Base-by-base conservation (phyloP, 2,797 vertebrate species). In the Galago senegalensis region DNA sequence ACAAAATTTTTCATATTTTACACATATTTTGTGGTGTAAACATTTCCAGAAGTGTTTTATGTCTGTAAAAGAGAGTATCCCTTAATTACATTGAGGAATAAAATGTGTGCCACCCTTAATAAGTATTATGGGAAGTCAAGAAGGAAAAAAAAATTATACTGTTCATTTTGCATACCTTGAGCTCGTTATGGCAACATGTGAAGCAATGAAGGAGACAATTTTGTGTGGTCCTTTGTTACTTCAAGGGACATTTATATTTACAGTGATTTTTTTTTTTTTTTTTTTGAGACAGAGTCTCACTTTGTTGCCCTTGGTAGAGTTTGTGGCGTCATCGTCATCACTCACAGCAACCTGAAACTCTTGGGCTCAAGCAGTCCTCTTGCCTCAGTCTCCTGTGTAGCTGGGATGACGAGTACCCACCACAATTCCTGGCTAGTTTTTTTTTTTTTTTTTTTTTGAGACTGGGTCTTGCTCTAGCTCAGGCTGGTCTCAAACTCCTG, bases 1-100 rank as follows among this genome's bases (percentile, higher is more conserved):
- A 77, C 70, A 89, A 69, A 18, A 8, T 46, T 96, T 93, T 96
- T 97, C 56, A 77, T 94, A 93, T 89, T 98, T 97, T 97, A 75
- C 31, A 96, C 29, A 67, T 89, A 97, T 46, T 97, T 89, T 88
- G 43, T 95, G 89, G 91, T 84, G 89, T 94, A 81, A 90, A 93
- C 11, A 67, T 95, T 96, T 95, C 91, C 83, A 94, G 87, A 97
- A 93, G 83, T 97, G 92, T 87, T 94, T 95, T 69, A 70, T 96
- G 73, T 86, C 61, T 96, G 34, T 92, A 87, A 93, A 94, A 93
- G 60, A 94, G 81, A 79, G 3, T 67, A 87, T 61, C 60, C 84
- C 43, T 93, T 91, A 80, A 93, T 97, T 91, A 89, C 73, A 85
- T 85, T 89, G 89, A 86, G 70, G 86, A 67, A 77, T 79, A 85